Conservation (phyloP, 2,797 vertebrate genomes). For the Phoxinus dragarum region DNA sequence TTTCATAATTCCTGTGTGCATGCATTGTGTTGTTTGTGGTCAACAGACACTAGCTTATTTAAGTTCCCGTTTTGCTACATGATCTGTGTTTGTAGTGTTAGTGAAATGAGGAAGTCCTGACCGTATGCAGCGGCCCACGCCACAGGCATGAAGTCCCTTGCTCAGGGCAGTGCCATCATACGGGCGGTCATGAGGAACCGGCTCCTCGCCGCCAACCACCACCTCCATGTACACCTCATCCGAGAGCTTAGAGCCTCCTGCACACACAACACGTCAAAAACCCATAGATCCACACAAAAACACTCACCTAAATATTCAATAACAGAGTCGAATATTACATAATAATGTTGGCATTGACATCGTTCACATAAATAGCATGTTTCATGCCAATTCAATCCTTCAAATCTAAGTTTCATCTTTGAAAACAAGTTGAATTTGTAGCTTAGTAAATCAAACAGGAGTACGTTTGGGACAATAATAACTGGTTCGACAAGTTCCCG, state of each 20-base stretch:
- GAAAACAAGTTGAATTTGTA: neutral
- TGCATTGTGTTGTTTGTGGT: neutral
- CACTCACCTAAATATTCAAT: neutral
- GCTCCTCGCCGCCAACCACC: conserved; percentile 91
- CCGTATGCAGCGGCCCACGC: conserved; percentile 93
- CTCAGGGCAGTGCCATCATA: conserved; percentile 87
- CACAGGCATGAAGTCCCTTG: conserved; percentile 94
- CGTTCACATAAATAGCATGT: neutral
- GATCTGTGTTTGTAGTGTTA: conserved; percentile 39
- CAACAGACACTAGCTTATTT: neutral
- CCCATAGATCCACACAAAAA: neutral
- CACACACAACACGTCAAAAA: conserved; percentile 24
- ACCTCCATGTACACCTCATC: conserved; percentile 96
- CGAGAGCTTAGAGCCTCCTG: conserved; percentile 90
- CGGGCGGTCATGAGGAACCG: conserved; percentile 85
- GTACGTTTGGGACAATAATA: neutral
- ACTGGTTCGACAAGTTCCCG: neutral
- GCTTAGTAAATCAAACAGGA: neutral
- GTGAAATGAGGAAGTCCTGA: conserved; percentile 68
- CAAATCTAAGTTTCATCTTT: neutral
- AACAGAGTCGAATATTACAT: neutral
- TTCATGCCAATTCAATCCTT: neutral
- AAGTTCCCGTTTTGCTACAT: neutral
- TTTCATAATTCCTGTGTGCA: neutral
- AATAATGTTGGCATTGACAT: too few relatives aligned